phyloP scores from a whole-genome alignment of 2,888 invertebrate genomes.

The Philereme vetulata region DNA sequence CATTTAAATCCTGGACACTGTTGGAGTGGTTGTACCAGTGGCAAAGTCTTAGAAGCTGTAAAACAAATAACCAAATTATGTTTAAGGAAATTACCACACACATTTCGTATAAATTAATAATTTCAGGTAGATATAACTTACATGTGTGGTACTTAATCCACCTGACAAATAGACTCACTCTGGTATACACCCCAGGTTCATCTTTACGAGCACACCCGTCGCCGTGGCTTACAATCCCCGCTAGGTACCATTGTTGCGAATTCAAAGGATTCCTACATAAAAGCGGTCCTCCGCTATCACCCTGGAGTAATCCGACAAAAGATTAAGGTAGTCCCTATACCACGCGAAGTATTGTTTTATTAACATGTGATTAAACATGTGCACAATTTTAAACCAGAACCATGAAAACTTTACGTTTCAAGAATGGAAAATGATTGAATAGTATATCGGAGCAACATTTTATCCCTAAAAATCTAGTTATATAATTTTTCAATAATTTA shows the following conservation, averaged over 20 bases:
- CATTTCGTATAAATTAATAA: background rate
- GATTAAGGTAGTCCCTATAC: conserved; percentile 7
- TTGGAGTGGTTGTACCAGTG: conserved; percentile 79
- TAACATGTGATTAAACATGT: background rate
- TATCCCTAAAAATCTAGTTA: too few species aligned
- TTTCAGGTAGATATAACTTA: conserved; percentile 59
- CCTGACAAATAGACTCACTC: conserved; percentile 88
- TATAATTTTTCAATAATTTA: background rate
- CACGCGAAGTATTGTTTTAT: conserved; percentile 11
- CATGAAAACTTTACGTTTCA: background rate
- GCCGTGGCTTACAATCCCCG: conserved; percentile 94
- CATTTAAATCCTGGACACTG: conserved; percentile 90
- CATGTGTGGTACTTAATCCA: conserved; percentile 88
- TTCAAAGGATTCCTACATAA: conserved; percentile 89
- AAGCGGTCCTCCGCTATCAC: conserved; percentile 93
- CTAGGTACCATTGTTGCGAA: conserved; percentile 89
- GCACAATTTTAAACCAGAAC: background rate
- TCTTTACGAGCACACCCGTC: conserved; percentile 92
- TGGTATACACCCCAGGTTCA: conserved; percentile 93
- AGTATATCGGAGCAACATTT: background rate
- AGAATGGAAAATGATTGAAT: background rate
- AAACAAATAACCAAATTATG: conserved; percentile 23
- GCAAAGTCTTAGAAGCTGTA: conserved; percentile 76
- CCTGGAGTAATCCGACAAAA: conserved; percentile 67
- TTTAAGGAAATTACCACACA: background rate